These are phyloP conservation scores for Synergus gifuensis DNA, from an alignment of 2,888 invertebrate species.

Conservation along the genomic window DNA sequence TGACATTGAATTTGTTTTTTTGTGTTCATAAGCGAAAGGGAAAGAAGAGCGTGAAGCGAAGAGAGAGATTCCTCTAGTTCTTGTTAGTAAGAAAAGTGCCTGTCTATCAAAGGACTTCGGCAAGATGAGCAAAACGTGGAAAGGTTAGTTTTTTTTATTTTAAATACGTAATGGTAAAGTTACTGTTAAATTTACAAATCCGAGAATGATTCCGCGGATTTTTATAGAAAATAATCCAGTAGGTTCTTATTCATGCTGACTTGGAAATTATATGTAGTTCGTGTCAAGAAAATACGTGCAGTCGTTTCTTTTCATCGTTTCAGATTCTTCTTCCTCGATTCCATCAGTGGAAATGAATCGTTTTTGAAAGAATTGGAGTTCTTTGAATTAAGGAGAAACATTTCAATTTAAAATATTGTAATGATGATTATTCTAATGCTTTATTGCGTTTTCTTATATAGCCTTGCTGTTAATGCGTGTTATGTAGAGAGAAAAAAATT, in stretches of 20 bases:
- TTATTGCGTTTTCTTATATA: not conserved
- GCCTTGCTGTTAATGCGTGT: not conserved
- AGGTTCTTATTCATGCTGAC: conserved; percentile 4
- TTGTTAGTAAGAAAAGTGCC: conserved; percentile 15
- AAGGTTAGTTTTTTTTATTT: conserved; percentile 66
- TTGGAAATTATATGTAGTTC: conserved; percentile 11
- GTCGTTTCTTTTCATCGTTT: not conserved
- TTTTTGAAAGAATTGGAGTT: not conserved
- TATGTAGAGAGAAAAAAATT: not conserved
- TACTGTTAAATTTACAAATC: conserved; percentile 27
- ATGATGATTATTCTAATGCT: not conserved
- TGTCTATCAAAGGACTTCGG: not conserved
- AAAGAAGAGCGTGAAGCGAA: conserved; percentile 14
- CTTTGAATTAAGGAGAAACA: not conserved
- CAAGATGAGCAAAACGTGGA: conserved; percentile 71
- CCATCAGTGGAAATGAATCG: not conserved
- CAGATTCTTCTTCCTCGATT: not conserved
- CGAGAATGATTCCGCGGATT: conserved; percentile 11
- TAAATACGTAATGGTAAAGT: conserved; percentile 47
- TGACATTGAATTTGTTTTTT: conserved; percentile 2
- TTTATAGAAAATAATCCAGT: conserved; percentile 4
- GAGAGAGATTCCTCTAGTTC: not conserved
- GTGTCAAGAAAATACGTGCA: not conserved
- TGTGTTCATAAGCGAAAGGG: conserved; percentile 6
- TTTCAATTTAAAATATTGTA: not conserved